Conservation (phyloP, 2,797 vertebrate species). For the Psittacula derbiana region DNA sequence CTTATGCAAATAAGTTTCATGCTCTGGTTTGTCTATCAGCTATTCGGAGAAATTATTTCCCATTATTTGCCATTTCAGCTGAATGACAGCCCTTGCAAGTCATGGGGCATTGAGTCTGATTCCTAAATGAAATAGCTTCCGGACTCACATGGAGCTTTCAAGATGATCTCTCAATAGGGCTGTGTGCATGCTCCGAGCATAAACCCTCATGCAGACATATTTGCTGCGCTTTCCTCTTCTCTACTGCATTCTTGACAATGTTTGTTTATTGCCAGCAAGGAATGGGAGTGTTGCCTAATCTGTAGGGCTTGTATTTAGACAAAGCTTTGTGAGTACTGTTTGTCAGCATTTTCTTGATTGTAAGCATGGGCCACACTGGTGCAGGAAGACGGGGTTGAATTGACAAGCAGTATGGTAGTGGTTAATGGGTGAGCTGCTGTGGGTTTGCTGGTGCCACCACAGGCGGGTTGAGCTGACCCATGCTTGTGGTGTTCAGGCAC, state of each 20-base stretch:
- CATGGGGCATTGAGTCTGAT: neutral
- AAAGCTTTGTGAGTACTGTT: neutral
- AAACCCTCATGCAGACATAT: neutral
- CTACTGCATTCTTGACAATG: accelerated
- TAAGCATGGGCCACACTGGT: accelerated
- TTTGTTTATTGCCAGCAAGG: neutral
- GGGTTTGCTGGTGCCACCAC: neutral
- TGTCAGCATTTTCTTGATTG: neutral
- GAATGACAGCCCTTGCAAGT: neutral
- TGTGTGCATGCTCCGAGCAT: accelerated
- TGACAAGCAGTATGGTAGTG: neutral
- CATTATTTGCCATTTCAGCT: neutral
- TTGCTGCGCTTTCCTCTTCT: neutral
- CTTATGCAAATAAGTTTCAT: conserved; percentile 29
- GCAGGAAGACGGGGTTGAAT: neutral
- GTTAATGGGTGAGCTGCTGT: neutral
- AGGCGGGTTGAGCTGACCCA: accelerated
- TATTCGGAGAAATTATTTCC: conserved; percentile 16
- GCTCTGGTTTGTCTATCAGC: conserved; percentile 8
- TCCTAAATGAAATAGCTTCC: neutral
- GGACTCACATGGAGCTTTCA: neutral
- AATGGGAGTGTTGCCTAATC: accelerated
- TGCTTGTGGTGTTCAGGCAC: accelerated
- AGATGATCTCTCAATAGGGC: neutral
- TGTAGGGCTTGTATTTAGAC: neutral